A percentile compares a stretch with the other conserved stretches of the same genome.
Evolutionary conservation across 2,888 invertebrate genomes (phyloP).

Genomic region (Macaria notata): DNA sequence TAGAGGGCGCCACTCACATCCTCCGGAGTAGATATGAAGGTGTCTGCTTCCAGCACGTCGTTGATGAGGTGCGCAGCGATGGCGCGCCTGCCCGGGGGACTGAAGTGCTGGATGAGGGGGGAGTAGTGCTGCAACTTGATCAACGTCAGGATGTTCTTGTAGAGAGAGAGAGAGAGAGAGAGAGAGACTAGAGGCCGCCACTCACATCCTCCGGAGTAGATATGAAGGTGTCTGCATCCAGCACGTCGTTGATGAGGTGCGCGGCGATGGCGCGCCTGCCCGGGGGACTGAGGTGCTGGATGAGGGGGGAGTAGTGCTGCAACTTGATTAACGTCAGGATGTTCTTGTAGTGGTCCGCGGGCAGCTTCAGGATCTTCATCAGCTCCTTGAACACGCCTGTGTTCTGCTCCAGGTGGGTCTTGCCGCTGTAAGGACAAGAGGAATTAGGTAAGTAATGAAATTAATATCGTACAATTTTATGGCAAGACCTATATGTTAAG

Average conservation of each 20-base stretch:
- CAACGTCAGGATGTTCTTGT: too few species aligned
- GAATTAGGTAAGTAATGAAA: too few species aligned
- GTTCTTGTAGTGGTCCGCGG: slow-evolving; percentile 97
- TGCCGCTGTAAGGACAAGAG: slow-evolving; percentile 66
- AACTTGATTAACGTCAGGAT: slow-evolving; percentile 93
- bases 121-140: slow-evolving; percentile 91
- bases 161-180: too few species aligned
- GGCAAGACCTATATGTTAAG: too few species aligned
- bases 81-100: slow-evolving; percentile 92
- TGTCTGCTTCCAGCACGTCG: slow-evolving; percentile 95
- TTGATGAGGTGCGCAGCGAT: slow-evolving; percentile 94
- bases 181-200: slow-evolving; percentile 18
- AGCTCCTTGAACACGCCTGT: slow-evolving; percentile 95
- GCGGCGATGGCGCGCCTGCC: slow-evolving; percentile 93
- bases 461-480: too few species aligned
- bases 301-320: slow-evolving; percentile 92
- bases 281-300: slow-evolving; percentile 92
- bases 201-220: slow-evolving; percentile 93
- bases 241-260: slow-evolving; percentile 93
- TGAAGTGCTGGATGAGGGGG: slow-evolving; percentile 91
- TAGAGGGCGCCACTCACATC: slow-evolving; percentile 90
- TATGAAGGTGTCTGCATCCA: slow-evolving; percentile 94
- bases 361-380: slow-evolving; percentile 95
- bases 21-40: slow-evolving; percentile 92
- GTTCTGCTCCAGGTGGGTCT: slow-evolving; percentile 84